These are phyloP conservation scores for Cyprinodon diabolis DNA, from an alignment of 2,797 vertebrate genomes.

Conservation along the genomic window DNA sequence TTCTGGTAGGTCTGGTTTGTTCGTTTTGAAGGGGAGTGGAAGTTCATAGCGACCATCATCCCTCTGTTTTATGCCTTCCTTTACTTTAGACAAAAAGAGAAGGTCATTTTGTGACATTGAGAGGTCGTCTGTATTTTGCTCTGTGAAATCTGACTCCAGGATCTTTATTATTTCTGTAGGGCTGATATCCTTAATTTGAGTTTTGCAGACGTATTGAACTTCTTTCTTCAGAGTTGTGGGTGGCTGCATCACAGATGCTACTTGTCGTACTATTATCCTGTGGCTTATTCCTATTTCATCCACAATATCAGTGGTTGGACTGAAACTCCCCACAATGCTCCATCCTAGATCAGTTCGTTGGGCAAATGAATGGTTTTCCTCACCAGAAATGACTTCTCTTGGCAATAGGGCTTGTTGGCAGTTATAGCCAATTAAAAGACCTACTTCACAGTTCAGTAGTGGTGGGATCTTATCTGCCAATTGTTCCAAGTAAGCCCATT, in stretches of 20 bases:
- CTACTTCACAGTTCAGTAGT: constrained; percentile 25
- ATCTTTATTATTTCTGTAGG: constrained; percentile 28
- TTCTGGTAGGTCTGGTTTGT: too few species aligned
- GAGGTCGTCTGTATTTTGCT: constrained; percentile 21
- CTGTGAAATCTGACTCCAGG: constrained; percentile 32
- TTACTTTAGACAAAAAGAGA: constrained; percentile 21
- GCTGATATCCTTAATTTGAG: constrained; percentile 29
- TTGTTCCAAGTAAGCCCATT: constrained; percentile 45
- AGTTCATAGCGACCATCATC: too few species aligned
- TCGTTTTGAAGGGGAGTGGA: too few species aligned
- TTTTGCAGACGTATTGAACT: constrained; percentile 34
- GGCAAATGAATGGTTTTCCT: constrained; percentile 33
- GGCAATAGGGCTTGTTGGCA: constrained; percentile 41
- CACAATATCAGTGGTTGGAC: neutral
- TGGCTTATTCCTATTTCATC: constrained; percentile 41
- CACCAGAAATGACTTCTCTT: constrained; percentile 24
- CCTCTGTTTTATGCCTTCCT: constrained; percentile 4
- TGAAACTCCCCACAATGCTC: constrained; percentile 7
- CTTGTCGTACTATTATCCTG: constrained; percentile 31
- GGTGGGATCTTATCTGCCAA: constrained; percentile 31
- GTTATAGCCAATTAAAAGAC: constrained; percentile 7
- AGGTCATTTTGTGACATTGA: constrained; percentile 39
- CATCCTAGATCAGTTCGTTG: constrained; percentile 20
- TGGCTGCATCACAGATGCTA: constrained; percentile 17
- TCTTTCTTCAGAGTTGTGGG: constrained; percentile 11